Base-by-base conservation (phyloP, 2,888 invertebrate genomes). In the Julus scanicus region DNA sequence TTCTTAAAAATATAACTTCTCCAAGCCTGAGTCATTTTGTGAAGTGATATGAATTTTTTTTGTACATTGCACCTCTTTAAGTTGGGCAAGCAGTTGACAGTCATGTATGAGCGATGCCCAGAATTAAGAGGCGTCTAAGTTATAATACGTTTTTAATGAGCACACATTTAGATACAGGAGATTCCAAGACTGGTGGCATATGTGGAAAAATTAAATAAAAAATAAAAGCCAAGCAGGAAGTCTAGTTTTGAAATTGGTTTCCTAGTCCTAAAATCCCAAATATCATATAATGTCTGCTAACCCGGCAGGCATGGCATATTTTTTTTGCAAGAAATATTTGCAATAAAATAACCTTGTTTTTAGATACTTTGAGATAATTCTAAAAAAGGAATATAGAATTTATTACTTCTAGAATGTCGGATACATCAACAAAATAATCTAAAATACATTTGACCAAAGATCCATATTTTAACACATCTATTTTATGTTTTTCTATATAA, bases 141-240 rank as follows among this genome's bases (percentile, higher is more conserved):
- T 2, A 15, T 15, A 80, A 80, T 13, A 71, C 9, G 11, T 29
- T 8, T 53, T 71, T 71, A 71, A 71, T 71, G 71, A 71, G 20
- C 20, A 20, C 29, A 71, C 8, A 71, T 71, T 71, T 29, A 29
- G 20, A 11, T 71, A 71, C n/a, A 71, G 20, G 9, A 29, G 71
- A 71, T 71, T n/a, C 71, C 71, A 71, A 20, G 11, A 71, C 71
- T 6, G 63, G 5, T 71, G 71, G 71, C 29, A 20, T 8, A 71
- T 71, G 20, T 5, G 1, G 13, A 80, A 80, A 80, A 80, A 37
- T 37, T 37, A 80, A 37, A 80, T 37, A 80, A 80, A 71, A 17
- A 71, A 37, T 13, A 80, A 20, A 80, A 71, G n/a, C 8, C 17
- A 71, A 71, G 11, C 80, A 80, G 80, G 80, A 80, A 80, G 80